A percentile compares a stretch with the other conserved stretches of the same genome.
Conservation (phyloP, 2,888 invertebrate species). For the Dryadula phaetusa region DNA sequence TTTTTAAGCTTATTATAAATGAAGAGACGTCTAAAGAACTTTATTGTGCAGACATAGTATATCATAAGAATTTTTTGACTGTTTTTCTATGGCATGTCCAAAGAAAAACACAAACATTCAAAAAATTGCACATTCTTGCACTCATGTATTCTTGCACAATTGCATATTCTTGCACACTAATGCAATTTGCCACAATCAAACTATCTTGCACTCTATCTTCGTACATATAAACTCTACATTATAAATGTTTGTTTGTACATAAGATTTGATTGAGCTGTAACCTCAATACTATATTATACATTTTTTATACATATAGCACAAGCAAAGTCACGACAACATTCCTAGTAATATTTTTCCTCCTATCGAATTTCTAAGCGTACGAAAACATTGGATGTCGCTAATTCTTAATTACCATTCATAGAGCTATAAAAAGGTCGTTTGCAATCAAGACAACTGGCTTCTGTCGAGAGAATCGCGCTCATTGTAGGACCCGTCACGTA, state of each 20-base stretch:
- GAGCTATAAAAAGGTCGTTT: slow-evolving; percentile 60
- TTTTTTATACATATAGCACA: background rate
- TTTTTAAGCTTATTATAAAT: background rate
- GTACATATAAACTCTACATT: too few relatives aligned
- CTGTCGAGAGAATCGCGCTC: slow-evolving; percentile 27
- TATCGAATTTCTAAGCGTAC: slow-evolving; percentile 14
- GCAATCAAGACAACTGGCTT: slow-evolving; percentile 55
- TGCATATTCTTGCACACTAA: too few relatives aligned
- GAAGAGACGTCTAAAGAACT: background rate
- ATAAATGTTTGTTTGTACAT: background rate
- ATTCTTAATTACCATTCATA: slow-evolving; percentile 68
- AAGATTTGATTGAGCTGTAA: background rate
- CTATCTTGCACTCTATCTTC: too few relatives aligned
- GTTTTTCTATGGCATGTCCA: too few relatives aligned
- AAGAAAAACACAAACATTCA: too few relatives aligned
- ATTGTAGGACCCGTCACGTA: slow-evolving; percentile 21
- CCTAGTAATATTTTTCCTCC: background rate
- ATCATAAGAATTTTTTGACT: background rate
- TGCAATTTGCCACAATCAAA: too few relatives aligned
- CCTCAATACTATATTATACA: background rate
- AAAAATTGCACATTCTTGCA: too few relatives aligned
- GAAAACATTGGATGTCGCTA: slow-evolving; percentile 48
- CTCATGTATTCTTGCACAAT: too few relatives aligned
- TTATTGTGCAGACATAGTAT: background rate
- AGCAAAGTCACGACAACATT: background rate